phyloP scores from a whole-genome alignment of 2,797 vertebrate genomes.

The Geotrypetes seraphini region DNA sequence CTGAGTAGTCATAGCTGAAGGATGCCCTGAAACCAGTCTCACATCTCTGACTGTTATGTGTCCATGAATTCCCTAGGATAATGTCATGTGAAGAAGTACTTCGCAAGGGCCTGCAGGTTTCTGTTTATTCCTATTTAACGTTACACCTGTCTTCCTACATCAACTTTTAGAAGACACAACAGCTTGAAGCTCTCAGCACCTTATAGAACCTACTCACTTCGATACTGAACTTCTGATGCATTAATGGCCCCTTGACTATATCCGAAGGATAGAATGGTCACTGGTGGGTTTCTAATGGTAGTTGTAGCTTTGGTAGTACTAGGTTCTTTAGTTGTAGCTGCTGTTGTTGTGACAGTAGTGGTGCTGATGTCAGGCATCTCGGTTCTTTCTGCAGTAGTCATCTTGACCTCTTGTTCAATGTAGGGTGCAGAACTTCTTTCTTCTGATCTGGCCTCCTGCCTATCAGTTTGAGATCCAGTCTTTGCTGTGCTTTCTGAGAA shows the following conservation, averaged over 20 bases:
- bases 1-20: no score
- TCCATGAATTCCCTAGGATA: no score
- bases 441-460: slow-evolving; percentile 46
- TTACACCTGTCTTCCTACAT: no score
- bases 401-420: slow-evolving; percentile 24
- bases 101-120: no score
- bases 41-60: no score
- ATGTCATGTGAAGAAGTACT: no score
- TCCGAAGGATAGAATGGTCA: slow-evolving; percentile 32
- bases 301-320: slow-evolving; percentile 2
- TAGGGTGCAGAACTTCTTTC: slow-evolving; percentile 6
- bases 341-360: slow-evolving; percentile 1
- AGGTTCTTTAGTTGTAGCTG: neutral
- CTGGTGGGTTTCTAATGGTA: slow-evolving; percentile 27
- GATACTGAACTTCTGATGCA: slow-evolving; percentile 41
- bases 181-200: no score
- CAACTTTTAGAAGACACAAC: no score
- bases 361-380: slow-evolving; percentile 13
- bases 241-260: slow-evolving; percentile 52
- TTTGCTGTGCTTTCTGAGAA: slow-evolving; percentile 57
- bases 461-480: slow-evolving; percentile 40
- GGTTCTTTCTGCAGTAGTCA: slow-evolving; percentile 25
- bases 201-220: no score
- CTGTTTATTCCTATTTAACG: no score
- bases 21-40: no score